Percentiles rank a stretch among this genome's conserved stretches.
Evolutionary conservation across 2,888 invertebrate species (phyloP).

Genomic region (Rhagonycha lutea): DNA sequence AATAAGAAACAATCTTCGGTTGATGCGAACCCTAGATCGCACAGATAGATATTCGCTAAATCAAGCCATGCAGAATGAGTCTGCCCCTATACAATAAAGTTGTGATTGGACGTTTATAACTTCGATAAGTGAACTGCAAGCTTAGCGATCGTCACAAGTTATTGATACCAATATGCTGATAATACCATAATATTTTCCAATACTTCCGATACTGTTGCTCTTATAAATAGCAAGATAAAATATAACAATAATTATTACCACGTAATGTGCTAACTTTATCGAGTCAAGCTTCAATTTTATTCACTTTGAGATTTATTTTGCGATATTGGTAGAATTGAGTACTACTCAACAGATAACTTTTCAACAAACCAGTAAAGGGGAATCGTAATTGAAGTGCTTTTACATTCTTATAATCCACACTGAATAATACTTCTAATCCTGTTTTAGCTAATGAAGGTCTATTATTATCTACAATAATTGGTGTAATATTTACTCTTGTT

Average conservation of each 20-base stretch:
- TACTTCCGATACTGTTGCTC: not conserved
- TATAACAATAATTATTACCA: not conserved
- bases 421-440: not conserved
- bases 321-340: not conserved
- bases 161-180: slow-evolving; percentile 33
- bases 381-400: not conserved
- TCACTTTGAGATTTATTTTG: not conserved
- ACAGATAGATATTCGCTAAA: slow-evolving; percentile 35
- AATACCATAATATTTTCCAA: slow-evolving; percentile 3
- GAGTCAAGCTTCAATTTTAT: not conserved
- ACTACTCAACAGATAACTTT: not conserved
- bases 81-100: slow-evolving; percentile 39
- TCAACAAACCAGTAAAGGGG: not conserved
- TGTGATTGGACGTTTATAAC: slow-evolving; percentile 43
- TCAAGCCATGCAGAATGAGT: slow-evolving; percentile 43
- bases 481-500: not conserved
- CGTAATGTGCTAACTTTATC: not conserved
- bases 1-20: slow-evolving; percentile 44
- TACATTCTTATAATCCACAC: not conserved
- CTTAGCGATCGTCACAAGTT: slow-evolving; percentile 34
- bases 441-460: not conserved
- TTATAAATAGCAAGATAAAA: not conserved
- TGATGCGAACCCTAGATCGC: slow-evolving; percentile 40
- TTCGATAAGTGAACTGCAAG: slow-evolving; percentile 36
- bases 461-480: not conserved